Evolutionary conservation across 2,888 invertebrate species (phyloP), one percentile per base, ranked within the genome.

Genomic region (Miltochrista miniata): DNA sequence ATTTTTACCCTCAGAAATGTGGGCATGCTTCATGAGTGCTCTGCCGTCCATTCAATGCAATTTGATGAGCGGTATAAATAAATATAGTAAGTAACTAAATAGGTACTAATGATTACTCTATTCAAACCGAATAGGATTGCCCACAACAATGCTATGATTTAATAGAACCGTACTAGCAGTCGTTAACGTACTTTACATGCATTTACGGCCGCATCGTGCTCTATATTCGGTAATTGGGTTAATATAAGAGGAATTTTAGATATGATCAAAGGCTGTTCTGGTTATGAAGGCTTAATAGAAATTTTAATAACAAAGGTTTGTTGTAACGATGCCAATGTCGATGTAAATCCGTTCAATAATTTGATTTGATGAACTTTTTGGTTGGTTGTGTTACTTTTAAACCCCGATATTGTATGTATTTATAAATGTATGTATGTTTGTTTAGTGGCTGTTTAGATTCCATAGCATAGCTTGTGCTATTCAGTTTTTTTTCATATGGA

Each of bases 11-110:
- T 80, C 79, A 76, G 71, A 74, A 70, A 77, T 70, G 61, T 65
- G 73, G 73, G 76, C 72, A 81, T 81, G 83, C 77, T 83, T 84
- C 77, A 86, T 77, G 85, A 89, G 90, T 84, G 83, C 86, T 85
- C 87, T 84, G 84, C 81, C 86, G 84, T 79, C 82, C 85, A 83
- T 86, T 90, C 84, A 87, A 72, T 87, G 87, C 89, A 88, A 90
- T 90, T 91, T 87, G 88, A 88, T 88, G 88, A 87, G 87, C n/a
- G n/a, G n/a, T n/a, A n/a, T n/a, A n/a, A n/a, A n/a, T n/a, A n/a
- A n/a, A n/a, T n/a, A n/a, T n/a, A n/a, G n/a, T n/a, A n/a, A n/a
- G n/a, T n/a, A n/a, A n/a, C n/a, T n/a, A n/a, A n/a, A n/a, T n/a
- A n/a, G n/a, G n/a, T n/a, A 86, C 89, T 79, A 81, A 73, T 74